Base-by-base conservation (phyloP, 2,888 invertebrate species). In the Sarcophaga variegata region DNA sequence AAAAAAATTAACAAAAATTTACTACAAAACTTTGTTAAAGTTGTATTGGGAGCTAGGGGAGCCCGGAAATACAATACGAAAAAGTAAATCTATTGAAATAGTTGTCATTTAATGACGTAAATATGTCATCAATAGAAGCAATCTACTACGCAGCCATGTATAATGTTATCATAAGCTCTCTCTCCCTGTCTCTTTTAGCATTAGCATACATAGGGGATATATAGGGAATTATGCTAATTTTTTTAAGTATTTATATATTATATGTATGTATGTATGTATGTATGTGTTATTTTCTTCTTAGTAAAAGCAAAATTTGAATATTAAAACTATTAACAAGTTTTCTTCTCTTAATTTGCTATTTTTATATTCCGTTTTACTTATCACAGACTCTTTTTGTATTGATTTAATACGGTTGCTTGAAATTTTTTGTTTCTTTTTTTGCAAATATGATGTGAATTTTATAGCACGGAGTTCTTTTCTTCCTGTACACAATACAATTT, bases 161-260 rank as follows among this genome's bases (percentile, higher is more conserved):
- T 45, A 77, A 45, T n/a, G 14, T n/a, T 37, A 60, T 72, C 17
- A 66, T 25, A 72, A 5, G 14, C 45, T 45, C 22, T 12, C 62
- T 69, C 3, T 5, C 49, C 8, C n/a, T 37, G 1, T 6, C 37
- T 6, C 22, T 47, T 5, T 22, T 45, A 37, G 6, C 45, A 20
- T 47, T 17, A 14, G 6, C 49, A 69, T 45, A 54, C 25, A 3
- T 54, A 54, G 12, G 54, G 4, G 17, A 17, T 37, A 25, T 27
- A 67, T 45, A 70, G 37, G 12, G 83, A 71, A 81, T 81, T 87
- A 87, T 87, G 81, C 70, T 81, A 87, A 81, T 86, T 86, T 86
- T 14, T 1, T 63, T 22, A n/a, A 27, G 37, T 70, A 71, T 75
- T 78, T 76, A 67, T 54, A 22, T 25, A 22, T 49, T 4, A 14